Base-by-base conservation (phyloP, 2,888 invertebrate genomes). In the Amphipoea lucens region DNA sequence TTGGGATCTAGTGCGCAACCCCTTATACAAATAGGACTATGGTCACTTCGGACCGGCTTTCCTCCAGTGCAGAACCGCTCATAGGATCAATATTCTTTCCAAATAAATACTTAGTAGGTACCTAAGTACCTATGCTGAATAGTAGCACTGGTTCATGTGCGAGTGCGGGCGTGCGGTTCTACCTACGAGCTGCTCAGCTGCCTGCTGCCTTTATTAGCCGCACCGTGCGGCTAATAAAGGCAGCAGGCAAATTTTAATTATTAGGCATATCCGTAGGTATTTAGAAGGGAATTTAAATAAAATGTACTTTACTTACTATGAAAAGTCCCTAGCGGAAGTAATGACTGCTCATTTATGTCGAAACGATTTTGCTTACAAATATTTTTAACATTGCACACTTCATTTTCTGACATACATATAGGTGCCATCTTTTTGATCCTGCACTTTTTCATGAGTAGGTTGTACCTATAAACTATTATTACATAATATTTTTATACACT, bases 331-430 rank as follows among this genome's bases (percentile, higher is more conserved):
- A 29, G 23, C 4, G 79, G 57, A 75, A 69, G 57, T 9, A 73
- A 48, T 40, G 76, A 62, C 57, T 79, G 69, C 57, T 79, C 80
- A 40, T 66, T 80, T 12, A 40, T 60, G 3, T 78, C 68, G 23
- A 63, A 84, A 29, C 20, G 17, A 45, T 69, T 78, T 86, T 85
- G 57, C 68, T 76, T 79, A 76, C 70, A 67, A 29, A 75, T 42
- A 72, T 78, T 76, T 29, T 82, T 76, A 48, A 82, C 69, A 57
- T 84, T 77, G 60, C 75, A 78, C 76, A 76, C 69, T 79, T 87
- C 73, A 51, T 80, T 87, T 62, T 84, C 60, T 54, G 76, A 72
- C 40, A 76, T 77, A 72, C 84, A 42, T 66, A 68, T 6, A 66
- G 79, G 79, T 45, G 71, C 57, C 84, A 84, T 79, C 23, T 68